phyloP scores from a whole-genome alignment of 2,113 vertebrate genomes.

The Cavia aperea region DNA sequence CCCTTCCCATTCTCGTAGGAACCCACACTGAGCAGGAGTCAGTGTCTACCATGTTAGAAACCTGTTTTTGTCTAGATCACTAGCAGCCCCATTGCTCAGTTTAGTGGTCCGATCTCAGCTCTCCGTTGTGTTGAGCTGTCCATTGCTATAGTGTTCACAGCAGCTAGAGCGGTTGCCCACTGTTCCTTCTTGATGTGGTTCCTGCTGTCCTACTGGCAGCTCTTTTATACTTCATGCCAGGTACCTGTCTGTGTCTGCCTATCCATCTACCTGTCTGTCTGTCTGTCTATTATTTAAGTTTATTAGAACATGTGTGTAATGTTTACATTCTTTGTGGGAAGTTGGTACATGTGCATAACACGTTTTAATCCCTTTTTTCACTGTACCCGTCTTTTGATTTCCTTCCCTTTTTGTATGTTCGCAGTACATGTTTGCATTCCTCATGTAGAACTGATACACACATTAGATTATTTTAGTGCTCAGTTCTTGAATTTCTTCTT shows the following conservation, averaged over 20 bases:
- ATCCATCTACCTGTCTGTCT: not conserved
- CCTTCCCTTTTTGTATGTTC: not conserved
- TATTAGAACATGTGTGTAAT: not conserved
- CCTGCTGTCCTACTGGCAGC: too few relatives aligned
- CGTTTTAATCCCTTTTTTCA: not conserved
- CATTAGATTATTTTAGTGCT: not conserved
- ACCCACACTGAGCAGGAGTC: not conserved
- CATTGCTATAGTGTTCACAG: too few relatives aligned
- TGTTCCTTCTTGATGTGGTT: too few relatives aligned
- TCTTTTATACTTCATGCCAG: not conserved
- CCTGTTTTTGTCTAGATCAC: not conserved
- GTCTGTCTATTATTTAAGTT: not conserved
- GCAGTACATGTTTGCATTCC: not conserved
- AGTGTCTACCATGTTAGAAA: not conserved
- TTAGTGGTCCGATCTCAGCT: not conserved
- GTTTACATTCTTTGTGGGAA: not conserved
- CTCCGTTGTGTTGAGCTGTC: not conserved
- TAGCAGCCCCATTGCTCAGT: not conserved
- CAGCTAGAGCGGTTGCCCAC: too few relatives aligned
- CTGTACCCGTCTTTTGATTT: not conserved
- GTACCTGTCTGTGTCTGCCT: not conserved
- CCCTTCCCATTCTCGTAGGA: not conserved
- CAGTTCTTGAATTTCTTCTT: not conserved
- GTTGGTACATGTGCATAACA: not conserved
- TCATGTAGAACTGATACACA: not conserved